Evolutionary conservation across 1,140 invertebrate genomes (phyloP), one percentile per base, ranked within the genome.

Genomic region (Meloidogyne hapla): DNA sequence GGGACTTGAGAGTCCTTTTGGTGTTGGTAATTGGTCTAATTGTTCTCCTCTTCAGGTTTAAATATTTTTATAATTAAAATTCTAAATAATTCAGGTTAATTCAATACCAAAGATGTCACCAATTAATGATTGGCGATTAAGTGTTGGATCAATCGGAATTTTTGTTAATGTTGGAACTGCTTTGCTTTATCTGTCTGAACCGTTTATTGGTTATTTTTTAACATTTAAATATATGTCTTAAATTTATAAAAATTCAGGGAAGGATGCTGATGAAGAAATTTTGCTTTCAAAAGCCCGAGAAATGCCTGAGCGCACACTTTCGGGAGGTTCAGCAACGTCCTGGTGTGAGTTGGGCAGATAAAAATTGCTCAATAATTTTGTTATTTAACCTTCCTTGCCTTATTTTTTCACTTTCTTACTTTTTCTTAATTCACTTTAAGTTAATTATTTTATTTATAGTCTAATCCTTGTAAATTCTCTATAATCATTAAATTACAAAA

Each of bases 1-100:
- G 15, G 69, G 72, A 15, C 68, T 81, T 33, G 74, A 77, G 9
- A 75, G 61, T 38, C 80, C 80, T 45, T 81, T 81, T 64, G 80
- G 80, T 45, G 68, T 68, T 25, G 80, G 79, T 6, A 45, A 23
- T 63, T 81, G 80, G 80, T 21, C n/a, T 38, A 25, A 77, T 45
- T 69, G 23, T 15, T 48, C 23, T 65, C 40, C 33, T 23, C 23
- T 38, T 23, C 38, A 26, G 23, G 21, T 21, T 38, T 26, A 23
- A 42, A 61, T 13, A 13, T n/a, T 56, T 77, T 56, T 75, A 12
- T 2, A 26, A 23, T 23, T 56, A 40, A 28, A 63, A 8, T 80
- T 25, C 10, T 45, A 33, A 42, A n/a, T n/a, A 15, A 28, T 61
- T 76, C 15, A 61, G 77, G 26, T 69, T 21, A 25, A 21, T n/a